phyloP scores from a whole-genome alignment of 2,113 vertebrate species.

The Ifrita kowaldi region DNA sequence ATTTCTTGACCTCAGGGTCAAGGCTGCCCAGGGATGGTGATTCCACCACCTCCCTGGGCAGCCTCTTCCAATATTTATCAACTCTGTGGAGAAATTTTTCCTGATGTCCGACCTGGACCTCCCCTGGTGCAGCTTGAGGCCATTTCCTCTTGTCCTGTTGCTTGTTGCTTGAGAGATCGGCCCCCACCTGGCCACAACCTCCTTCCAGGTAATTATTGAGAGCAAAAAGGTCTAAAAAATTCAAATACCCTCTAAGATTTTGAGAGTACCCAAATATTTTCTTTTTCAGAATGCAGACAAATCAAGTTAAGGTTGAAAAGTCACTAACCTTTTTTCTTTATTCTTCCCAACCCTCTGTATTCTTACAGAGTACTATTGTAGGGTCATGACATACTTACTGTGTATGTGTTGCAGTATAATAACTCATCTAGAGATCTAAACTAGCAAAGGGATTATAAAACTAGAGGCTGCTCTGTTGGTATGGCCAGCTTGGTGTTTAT shows the following conservation, averaged over 20 bases:
- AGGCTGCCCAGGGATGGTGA: neutral
- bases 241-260: neutral
- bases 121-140: neutral
- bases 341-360: neutral
- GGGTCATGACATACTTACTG: neutral
- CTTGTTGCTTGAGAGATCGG: fast-evolving
- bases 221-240: neutral
- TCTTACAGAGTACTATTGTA: neutral
- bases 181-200: neutral
- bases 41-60: neutral
- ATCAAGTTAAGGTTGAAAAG: neutral
- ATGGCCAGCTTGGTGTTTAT: neutral
- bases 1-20: neutral
- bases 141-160: neutral
- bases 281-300: neutral
- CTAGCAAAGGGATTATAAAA: constrained; percentile 8
- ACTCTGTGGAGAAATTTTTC: neutral
- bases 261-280: neutral
- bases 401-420: neutral
- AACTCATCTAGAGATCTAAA: neutral
- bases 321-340: neutral
- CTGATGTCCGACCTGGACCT: neutral
- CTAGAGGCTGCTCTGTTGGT: neutral
- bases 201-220: neutral
- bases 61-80: neutral